These are phyloP conservation scores for Metopia argyrocephala DNA, from an alignment of 2,888 invertebrate species.

Conservation along the genomic window DNA sequence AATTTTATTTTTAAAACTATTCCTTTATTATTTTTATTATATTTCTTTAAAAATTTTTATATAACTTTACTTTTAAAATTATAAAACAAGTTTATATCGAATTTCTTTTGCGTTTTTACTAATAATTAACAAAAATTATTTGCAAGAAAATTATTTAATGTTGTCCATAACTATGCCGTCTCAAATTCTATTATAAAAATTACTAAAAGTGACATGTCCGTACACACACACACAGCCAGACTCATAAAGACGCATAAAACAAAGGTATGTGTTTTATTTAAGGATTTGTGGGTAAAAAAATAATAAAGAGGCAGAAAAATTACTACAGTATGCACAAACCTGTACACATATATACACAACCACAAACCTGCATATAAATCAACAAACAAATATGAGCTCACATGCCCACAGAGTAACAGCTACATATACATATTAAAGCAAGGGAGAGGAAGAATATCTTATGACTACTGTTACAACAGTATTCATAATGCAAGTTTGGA, in stretches of 20 bases:
- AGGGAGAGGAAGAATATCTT: background rate
- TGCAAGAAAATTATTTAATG: conserved; percentile 42
- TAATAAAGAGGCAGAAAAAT: conserved; percentile 19
- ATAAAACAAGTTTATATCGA: background rate
- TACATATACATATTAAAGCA: too few species aligned
- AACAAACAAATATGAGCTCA: background rate
- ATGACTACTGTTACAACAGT: too few species aligned
- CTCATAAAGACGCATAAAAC: background rate
- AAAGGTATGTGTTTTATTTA: background rate
- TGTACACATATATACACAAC: background rate
- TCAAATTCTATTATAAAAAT: background rate
- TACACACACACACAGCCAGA: background rate
- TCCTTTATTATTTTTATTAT: too few species aligned
- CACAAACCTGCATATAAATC: background rate
- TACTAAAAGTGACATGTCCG: background rate
- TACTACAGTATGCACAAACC: conserved; percentile 36
- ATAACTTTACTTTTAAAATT: too few species aligned
- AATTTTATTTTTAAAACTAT: too few species aligned
- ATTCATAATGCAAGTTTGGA: background rate
- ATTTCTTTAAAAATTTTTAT: too few species aligned
- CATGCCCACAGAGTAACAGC: background rate
- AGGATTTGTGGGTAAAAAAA: background rate
- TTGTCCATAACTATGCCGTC: conserved; percentile 25
- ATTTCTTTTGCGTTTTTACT: background rate
- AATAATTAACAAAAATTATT: conserved; percentile 16